These are phyloP conservation scores for Netelia melanura DNA, from an alignment of 2,888 invertebrate genomes.

Conservation along the genomic window DNA sequence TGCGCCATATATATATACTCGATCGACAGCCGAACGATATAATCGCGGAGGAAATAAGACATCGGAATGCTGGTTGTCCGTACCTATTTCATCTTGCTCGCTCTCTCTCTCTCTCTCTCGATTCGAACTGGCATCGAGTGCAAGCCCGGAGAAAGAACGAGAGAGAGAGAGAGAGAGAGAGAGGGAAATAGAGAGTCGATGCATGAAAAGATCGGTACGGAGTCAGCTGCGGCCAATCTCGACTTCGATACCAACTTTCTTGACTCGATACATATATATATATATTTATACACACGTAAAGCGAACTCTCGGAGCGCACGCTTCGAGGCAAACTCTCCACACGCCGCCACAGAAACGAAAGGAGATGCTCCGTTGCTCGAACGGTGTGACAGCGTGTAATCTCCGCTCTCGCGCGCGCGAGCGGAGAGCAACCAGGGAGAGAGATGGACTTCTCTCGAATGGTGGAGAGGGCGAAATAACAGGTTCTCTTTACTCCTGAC, in stretches of 20 bases:
- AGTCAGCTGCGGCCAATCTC: neutral
- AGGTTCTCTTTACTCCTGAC: constrained; percentile 81
- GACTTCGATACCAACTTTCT: neutral
- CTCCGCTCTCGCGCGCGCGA: constrained; percentile 75
- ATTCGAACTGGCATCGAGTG: constrained; percentile 42
- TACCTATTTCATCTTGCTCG: constrained; percentile 60
- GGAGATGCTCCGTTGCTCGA: constrained; percentile 69
- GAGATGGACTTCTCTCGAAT: constrained; percentile 38
- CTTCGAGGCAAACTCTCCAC: constrained; percentile 56
- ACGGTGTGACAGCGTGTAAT: constrained; percentile 84
- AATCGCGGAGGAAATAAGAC: constrained; percentile 78
- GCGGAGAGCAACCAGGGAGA: constrained; percentile 58
- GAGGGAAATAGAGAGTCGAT: neutral
- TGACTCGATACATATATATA: neutral
- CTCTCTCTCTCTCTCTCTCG: neutral
- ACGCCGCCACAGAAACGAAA: constrained; percentile 59
- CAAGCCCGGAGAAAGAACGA: constrained; percentile 1
- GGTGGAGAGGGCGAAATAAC: constrained; percentile 79
- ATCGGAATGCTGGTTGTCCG: constrained; percentile 73
- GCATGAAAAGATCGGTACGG: constrained; percentile 4
- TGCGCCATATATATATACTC: constrained; percentile 1
- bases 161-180: constrained; percentile 21
- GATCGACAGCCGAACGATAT: constrained; percentile 62
- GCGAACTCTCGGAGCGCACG: constrained; percentile 52
- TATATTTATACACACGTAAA: neutral